Evolutionary conservation across 2,797 vertebrate species (phyloP), one percentile per base, ranked within the genome.

Genomic region (Thripadectes ignobilis): DNA sequence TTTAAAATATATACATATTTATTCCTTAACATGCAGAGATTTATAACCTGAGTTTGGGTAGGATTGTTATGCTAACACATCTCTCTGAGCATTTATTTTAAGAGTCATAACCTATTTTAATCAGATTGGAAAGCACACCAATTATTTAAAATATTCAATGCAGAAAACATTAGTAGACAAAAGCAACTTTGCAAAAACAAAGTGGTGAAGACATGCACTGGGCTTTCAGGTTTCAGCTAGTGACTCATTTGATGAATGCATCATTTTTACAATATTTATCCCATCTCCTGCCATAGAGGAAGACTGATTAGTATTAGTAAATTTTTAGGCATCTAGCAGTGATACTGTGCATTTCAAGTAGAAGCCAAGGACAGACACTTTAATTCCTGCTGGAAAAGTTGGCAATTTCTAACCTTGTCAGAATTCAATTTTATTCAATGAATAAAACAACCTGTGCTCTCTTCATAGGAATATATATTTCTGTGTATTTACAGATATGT

Each of bases 401-500:
- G 27, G 15, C 49, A 34, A 66, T 34, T 91, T 86, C 67, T 71
- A 58, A 61, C 7, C 34, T 65, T 67, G 29, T 83, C 45, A 62
- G 43, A 15, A 45, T 45, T 45, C 43, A 45, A 45, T 45, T 45
- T 45, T 14, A 6, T 39, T 36, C 12, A 36, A 2, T 39, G 10
- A 69, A 57, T 36, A 77, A 73, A 92, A 10, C 43, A 88, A 57
- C 8, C 17, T 2, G 4, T 20, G 13, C 26, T 61, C 5, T 51
- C 22, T 48, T 41, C 27, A 48, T 1, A 57, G 16, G 3, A 77
- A 30, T 10, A 30, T 5, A 30, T 57, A 69, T 48, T 69, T 65
- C 61, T 69, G 5, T 48, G 30, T n/a, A 48, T 61, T 77, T 0
- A 0, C 17, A n/a, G 38, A 65, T 23, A 52, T 14, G 8, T 16